Evolutionary conservation across 2,797 vertebrate genomes (phyloP), one percentile per base, ranked within the genome.

Genomic region (Falco columbarius): DNA sequence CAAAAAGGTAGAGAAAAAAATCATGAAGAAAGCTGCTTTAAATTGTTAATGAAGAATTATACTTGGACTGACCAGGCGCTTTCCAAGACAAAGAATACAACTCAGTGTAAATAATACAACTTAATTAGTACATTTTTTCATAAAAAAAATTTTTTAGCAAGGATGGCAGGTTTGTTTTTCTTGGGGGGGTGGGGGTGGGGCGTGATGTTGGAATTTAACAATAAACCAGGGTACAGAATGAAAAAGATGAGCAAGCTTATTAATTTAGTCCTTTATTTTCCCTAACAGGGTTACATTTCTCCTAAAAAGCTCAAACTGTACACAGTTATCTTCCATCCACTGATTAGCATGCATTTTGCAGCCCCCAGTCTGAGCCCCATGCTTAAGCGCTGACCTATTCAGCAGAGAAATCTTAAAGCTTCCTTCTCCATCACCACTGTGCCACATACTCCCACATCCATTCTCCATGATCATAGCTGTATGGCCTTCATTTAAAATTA

Each of bases 341-440:
- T 2, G 1, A 32, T 61, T 68, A 61, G 9, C 2, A 18, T 42
- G 42, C 49, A 30, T 80, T 89, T 77, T 66, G 47, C 59, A 91
- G 81, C 29, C 30, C 9, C 34, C 19, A 29, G 1, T 30, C 29
- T 52, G 42, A 93, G 46, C 36, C 62, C 51, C 70, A 51, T 74
- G 21, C 24, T 86, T 58, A 61, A 91, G 89, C 27, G 54, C 51
- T 0, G 0, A 58, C 5, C 55, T 86, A 89, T 24, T 89, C 68
- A 92, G 51, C 86, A 89, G 91, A 92, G 77, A 73, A 75, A 91
- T 51, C 19, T 10, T 38, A 90, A 38, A 83, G 66, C 38, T 79
- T 86, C 54, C 32, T 81, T 66, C 46, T 68, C 46, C 14, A 76
- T 19, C 56, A 65, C 51, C 30, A 38, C 40, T 75, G 67, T 3